Evolutionary conservation across 37 sponge, comb jelly and placozoan genomes (phyloP), one percentile per base, ranked within the genome.

Genomic region (Eunapius fragilis): DNA sequence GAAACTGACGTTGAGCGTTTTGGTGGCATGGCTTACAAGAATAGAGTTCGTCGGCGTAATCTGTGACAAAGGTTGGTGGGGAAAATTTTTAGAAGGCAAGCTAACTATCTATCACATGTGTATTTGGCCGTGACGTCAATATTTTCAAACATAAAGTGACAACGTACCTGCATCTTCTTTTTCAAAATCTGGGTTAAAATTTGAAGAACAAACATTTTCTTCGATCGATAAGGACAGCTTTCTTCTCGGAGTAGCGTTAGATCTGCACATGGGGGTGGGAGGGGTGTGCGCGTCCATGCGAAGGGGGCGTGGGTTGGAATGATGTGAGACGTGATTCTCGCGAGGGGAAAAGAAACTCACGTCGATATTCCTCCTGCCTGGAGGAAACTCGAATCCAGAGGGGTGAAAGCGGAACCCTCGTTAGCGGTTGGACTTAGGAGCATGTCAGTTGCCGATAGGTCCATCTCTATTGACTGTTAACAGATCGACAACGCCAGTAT

Each of bases 201-300:
- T n/a, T 7, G 33, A 79, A 27, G 85, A 78, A 35, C 78, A 85
- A 34, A 50, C 23, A 37, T 69, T 87, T 47, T 87, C 87, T 28
- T 87, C 87, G 2, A 86, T 30, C 32, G 75, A 68, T 27, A 87
- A 31, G 0, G 81, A 88, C 72, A 88, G 71, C 72, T 48, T 88
- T n/a, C 88, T 31, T n/a, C 79, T 75, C 19, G 88, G 88, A 17
- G 88, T 88, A 10, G 36, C 67, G 26, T 30, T 37, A 26, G 37
- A 68, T 68, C 45, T 30, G 67, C 33, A 35, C 33, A 75, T 31
- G 33, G 75, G 13, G 75, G 28, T 25, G 9, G 41, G 12, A 37
- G 26, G 27, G 32, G 13, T 26, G 30, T 30, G 83, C 47, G 47
- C 47, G 47, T 45, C 47, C 47, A 45, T 45, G 47, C 47, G 47